Evolutionary conservation across 2,113 vertebrate species (phyloP).

Genomic region (Syrmaticus mikado): DNA sequence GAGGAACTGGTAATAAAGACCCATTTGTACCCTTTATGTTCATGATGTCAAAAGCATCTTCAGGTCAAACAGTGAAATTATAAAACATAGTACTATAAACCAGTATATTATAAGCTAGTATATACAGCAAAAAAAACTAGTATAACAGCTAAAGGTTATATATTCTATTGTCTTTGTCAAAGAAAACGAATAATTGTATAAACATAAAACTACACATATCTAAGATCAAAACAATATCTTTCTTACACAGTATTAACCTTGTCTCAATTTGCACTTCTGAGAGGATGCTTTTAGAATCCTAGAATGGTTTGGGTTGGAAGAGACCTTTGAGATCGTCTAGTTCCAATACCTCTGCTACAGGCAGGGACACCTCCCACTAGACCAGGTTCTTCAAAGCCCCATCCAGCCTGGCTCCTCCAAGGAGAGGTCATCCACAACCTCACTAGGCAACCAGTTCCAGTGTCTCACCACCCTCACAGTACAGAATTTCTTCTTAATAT

Average conservation of each 20-base stretch:
- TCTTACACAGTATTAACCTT: neutral
- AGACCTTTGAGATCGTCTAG: too few relatives aligned
- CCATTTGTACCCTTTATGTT: neutral
- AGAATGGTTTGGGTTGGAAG: too few relatives aligned
- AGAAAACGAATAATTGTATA: neutral
- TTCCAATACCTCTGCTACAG: too few relatives aligned
- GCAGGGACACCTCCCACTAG: too few relatives aligned
- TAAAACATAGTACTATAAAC: neutral
- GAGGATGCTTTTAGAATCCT: neutral
- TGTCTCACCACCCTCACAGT: too few relatives aligned
- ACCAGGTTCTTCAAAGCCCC: too few relatives aligned
- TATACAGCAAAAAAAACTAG: neutral
- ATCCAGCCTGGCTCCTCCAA: too few relatives aligned
- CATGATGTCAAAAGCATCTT: neutral
- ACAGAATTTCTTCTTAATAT: too few relatives aligned
- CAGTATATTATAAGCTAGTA: neutral
- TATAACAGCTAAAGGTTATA: neutral
- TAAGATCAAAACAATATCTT: neutral
- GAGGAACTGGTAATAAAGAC: neutral
- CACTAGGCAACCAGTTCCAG: too few relatives aligned
- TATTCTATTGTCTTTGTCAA: neutral
- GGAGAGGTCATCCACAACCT: too few relatives aligned
- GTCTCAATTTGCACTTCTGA: neutral
- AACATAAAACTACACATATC: neutral
- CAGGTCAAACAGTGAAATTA: neutral